Evolutionary conservation across 2,888 invertebrate genomes (phyloP), one percentile per base, ranked within the genome.

Genomic region (Schizotus pectinicornis): DNA sequence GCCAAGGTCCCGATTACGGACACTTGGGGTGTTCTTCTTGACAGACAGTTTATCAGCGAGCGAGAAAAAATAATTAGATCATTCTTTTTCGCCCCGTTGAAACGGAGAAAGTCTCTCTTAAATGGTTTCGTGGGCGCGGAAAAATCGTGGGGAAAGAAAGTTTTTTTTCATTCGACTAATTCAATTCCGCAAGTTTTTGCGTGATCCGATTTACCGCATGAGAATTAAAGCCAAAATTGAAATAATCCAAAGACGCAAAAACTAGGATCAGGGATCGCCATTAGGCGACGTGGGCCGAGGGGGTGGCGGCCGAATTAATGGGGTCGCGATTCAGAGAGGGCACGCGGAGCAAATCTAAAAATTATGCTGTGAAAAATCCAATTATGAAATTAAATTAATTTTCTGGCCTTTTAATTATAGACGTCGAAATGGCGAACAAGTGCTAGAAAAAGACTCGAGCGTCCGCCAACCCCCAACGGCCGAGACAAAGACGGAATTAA

Each of bases 341-440:
- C 22, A n/a, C n/a, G n/a, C n/a, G n/a, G 22, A 5, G 22, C 22
- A 22, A 22, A 22, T 22, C 22, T 22, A 48, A 50, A 50, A 50
- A 50, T 50, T 11, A 41, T 38, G 39, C 41, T 50, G 38, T 46
- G 70, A 79, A 79, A 79, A 78, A 78, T 78, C 76, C 78, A 79
- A 79, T 78, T 79, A 78, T 71, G 74, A 76, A 79, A 79, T 79
- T 75, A 78, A 79, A 79, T 79, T 79, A 79, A 79, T 79, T 79
- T 78, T 73, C 75, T 68, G n/a, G 75, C 59, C 76, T 78, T 77
- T 78, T 77, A 79, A 78, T 79, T 77, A 77, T 71, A 71, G 74
- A 74, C 76, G 74, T 72, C 72, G 75, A 76, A 77, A 77, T 77
- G 77, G 76, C 75, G 75, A 72, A 69, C 68, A 67, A 74, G 73